Conservation (phyloP, 2,797 vertebrate species). For the Sebastolobus altivelis region DNA sequence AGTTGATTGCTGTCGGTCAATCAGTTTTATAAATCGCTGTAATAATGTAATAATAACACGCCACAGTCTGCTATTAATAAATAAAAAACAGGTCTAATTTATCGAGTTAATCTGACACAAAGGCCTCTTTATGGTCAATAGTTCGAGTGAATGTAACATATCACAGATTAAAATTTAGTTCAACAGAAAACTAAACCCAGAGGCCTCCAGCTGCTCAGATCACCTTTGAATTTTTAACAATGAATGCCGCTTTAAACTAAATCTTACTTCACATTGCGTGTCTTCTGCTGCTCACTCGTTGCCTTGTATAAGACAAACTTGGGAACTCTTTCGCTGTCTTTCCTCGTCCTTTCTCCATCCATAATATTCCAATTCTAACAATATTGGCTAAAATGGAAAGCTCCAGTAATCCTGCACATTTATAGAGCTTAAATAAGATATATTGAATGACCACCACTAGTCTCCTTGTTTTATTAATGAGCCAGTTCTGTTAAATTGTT, state of each 20-base stretch:
- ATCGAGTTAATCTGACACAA: not conserved
- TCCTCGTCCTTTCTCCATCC: constrained; percentile 7
- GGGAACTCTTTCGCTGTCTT: not conserved
- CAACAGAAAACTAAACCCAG: constrained; percentile 6
- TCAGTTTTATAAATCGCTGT: not conserved
- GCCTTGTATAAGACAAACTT: constrained; percentile 7
- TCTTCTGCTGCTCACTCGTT: constrained; percentile 29
- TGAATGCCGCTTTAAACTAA: not conserved
- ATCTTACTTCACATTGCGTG: not conserved
- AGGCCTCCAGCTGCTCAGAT: constrained; percentile 15
- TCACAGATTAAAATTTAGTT: not conserved
- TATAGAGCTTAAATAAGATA: not conserved
- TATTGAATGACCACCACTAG: not conserved
- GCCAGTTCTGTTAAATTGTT: not conserved
- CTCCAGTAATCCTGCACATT: constrained; percentile 39
- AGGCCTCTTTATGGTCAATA: not conserved
- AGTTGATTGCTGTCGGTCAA: constrained; percentile 34
- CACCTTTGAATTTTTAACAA: not conserved
- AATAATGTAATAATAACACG: not conserved
- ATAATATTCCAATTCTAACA: constrained; percentile 23
- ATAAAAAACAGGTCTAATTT: not conserved
- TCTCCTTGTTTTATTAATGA: constrained; percentile 7
- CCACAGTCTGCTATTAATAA: not conserved
- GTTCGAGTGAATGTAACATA: not conserved
- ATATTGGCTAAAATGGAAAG: constrained; percentile 10